Evolutionary conservation across 92 coral and sea anemone species (phyloP).

Genomic region (Heteractis magnifica): DNA sequence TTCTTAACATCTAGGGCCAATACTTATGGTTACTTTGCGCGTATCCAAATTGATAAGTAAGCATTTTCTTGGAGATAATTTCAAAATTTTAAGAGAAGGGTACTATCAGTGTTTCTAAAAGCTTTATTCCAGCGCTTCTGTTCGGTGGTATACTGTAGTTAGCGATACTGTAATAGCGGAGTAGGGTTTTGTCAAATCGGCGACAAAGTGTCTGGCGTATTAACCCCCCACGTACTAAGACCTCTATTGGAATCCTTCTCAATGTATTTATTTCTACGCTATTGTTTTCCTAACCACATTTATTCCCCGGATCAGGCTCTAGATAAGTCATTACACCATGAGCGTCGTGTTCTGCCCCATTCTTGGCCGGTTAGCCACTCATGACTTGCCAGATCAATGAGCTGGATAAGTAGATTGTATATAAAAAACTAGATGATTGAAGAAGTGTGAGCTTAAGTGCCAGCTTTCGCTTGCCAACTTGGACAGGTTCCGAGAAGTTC

Average conservation of each 20-base stretch:
- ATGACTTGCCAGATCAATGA: conserved; percentile 18
- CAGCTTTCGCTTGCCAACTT: neutral
- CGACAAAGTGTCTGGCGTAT: conserved; percentile 38
- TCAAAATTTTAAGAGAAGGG: neutral
- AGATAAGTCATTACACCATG: neutral
- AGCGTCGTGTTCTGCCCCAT: neutral
- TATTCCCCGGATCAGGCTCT: neutral
- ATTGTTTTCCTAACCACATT: neutral
- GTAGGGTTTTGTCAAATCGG: conserved; percentile 14
- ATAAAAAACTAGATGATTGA: neutral
- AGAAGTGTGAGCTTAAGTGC: neutral
- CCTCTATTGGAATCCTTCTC: conserved; percentile 33
- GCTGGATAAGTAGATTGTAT: conserved; percentile 19
- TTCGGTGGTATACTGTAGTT: neutral
- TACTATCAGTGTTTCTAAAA: neutral
- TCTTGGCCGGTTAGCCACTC: neutral
- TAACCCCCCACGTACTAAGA: conserved; percentile 28
- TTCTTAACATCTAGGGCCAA: neutral
- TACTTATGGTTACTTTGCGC: neutral
- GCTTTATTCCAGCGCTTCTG: neutral
- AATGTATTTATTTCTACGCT: neutral
- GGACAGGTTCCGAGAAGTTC: neutral
- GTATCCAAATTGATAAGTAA: neutral
- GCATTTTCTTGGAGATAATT: neutral
- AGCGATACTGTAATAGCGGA: conserved; percentile 8